Evolutionary conservation across 1,140 invertebrate species (phyloP).

Genomic region (Drosophila sulfurigaster): DNA sequence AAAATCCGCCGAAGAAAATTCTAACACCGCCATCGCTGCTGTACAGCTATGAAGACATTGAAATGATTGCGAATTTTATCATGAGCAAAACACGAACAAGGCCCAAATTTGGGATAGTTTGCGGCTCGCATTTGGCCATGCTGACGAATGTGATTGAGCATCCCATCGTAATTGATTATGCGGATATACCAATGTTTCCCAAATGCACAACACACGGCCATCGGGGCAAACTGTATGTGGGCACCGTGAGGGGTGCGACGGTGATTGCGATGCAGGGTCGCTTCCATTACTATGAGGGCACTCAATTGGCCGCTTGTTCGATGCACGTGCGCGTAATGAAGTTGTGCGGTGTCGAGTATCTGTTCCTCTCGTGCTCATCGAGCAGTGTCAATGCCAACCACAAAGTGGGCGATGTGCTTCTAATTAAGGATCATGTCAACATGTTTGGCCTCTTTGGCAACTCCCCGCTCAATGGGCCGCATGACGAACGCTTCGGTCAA

Average conservation of each 20-base stretch:
- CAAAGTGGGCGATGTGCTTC: slow-evolving; percentile 96
- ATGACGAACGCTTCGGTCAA: slow-evolving; percentile 96
- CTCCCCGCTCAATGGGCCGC: slow-evolving; percentile 95
- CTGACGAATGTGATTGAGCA: slow-evolving; percentile 91
- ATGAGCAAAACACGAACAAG: slow-evolving; percentile 89
- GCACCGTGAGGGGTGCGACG: slow-evolving; percentile 90
- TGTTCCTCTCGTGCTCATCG: slow-evolving; percentile 97
- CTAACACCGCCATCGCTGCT: slow-evolving; percentile 47
- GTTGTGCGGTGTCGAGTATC: slow-evolving; percentile 93
- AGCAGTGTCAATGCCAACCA: slow-evolving; percentile 94
- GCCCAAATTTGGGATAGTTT: slow-evolving; percentile 96
- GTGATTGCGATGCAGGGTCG: slow-evolving; percentile 97
- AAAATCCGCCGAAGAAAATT: slow-evolving; percentile 29
- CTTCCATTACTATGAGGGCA: slow-evolving; percentile 98
- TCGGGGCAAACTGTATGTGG: slow-evolving; percentile 94
- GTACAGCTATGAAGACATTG: slow-evolving; percentile 89
- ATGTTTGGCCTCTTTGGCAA: slow-evolving; percentile 92
- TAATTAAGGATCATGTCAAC: slow-evolving; percentile 98
- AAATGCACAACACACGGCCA: slow-evolving; percentile 91
- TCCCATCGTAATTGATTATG: slow-evolving; percentile 90
- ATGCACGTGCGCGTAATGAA: slow-evolving; percentile 98
- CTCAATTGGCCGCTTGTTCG: slow-evolving; percentile 90
- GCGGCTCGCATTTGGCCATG: slow-evolving; percentile 94
- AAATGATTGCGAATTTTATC: slow-evolving; percentile 91
- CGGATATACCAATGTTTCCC: slow-evolving; percentile 95